These are phyloP conservation scores for Loris lydekkerianus DNA, from an alignment of 2,797 vertebrate genomes.

Conservation along the genomic window DNA sequence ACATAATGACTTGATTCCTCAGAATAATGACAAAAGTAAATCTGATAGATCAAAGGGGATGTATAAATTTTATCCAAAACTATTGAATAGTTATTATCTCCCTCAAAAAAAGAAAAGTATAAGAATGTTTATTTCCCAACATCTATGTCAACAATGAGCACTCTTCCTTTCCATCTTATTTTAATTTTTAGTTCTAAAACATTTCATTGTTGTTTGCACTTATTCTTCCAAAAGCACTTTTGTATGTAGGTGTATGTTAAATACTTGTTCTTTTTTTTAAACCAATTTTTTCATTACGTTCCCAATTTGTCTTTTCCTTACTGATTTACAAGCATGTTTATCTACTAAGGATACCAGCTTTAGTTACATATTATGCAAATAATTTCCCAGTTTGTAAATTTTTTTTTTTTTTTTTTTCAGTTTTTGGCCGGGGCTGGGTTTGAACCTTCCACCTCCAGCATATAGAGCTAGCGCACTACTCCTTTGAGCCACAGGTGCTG, in stretches of 20 bases:
- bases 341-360: not conserved
- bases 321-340: not conserved
- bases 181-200: slow-evolving; percentile 25
- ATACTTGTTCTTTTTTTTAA: not conserved
- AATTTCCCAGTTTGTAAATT: not conserved
- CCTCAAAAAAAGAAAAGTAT: not conserved
- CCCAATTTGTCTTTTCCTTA: not conserved
- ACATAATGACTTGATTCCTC: not conserved
- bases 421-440: too few relatives aligned
- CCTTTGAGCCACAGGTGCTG: too few relatives aligned
- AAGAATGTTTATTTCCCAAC: not conserved
- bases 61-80: not conserved
- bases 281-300: not conserved
- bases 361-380: not conserved
- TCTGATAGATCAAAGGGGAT: not conserved
- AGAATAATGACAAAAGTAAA: not conserved
- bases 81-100: not conserved
- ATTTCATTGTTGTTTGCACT: not conserved
- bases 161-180: not conserved
- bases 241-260: not conserved
- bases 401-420: not conserved
- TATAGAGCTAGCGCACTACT: too few relatives aligned
- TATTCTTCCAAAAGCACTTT: not conserved
- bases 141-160: not conserved
- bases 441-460: too few relatives aligned